phyloP scores from a whole-genome alignment of 1,140 invertebrate genomes.

The Polypedilum vanderplanki region DNA sequence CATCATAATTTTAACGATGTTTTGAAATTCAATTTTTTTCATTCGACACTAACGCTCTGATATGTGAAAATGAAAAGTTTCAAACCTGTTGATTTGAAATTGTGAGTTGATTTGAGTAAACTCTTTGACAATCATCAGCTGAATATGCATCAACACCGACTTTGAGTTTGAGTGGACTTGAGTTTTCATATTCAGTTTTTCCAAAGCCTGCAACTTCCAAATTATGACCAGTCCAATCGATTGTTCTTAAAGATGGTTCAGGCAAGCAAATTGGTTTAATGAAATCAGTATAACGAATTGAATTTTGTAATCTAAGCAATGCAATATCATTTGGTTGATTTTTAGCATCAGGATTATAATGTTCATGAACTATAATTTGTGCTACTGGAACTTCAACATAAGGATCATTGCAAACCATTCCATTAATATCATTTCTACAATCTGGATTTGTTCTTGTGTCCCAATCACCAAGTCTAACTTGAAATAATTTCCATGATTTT shows the following conservation, averaged over 20 bases:
- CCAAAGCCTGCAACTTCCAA: constrained; percentile 61
- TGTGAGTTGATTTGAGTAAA: constrained; percentile 13
- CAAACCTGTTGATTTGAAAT: neutral
- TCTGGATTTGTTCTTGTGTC: constrained; percentile 50
- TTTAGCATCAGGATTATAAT: constrained; percentile 48
- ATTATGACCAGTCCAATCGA: constrained; percentile 38
- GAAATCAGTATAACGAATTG: constrained; percentile 50
- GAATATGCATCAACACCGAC: neutral
- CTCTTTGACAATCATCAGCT: neutral
- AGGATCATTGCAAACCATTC: constrained; percentile 44
- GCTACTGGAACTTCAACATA: constrained; percentile 50
- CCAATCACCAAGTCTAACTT: constrained; percentile 58
- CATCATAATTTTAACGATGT: too few species aligned
- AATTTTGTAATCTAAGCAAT: constrained; percentile 50
- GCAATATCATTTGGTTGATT: constrained; percentile 62
- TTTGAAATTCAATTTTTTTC: neutral
- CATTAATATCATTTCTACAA: constrained; percentile 45
- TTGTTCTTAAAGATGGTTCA: constrained; percentile 37
- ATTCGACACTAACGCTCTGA: neutral
- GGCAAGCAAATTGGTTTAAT: constrained; percentile 70
- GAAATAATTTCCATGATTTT: constrained; percentile 28
- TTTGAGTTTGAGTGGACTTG: constrained; percentile 48
- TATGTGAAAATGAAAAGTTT: neutral
- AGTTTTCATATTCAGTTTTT: constrained; percentile 47
- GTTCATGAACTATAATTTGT: constrained; percentile 53